phyloP scores from a whole-genome alignment of 2,113 vertebrate species.

The Pogonocichla stellata region DNA sequence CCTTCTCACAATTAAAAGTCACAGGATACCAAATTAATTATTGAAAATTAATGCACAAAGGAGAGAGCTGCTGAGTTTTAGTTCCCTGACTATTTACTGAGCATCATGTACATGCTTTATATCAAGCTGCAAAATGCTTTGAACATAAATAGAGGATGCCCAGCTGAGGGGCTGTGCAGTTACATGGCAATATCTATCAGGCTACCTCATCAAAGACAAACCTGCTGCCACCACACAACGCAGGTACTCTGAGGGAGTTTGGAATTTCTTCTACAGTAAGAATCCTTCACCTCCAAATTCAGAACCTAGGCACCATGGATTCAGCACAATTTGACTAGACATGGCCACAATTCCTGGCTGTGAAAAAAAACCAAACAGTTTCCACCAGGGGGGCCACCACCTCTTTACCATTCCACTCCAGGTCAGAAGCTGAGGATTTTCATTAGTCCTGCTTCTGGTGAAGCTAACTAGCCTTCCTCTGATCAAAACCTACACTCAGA shows the following conservation, averaged over 20 bases:
- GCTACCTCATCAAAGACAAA: neutral
- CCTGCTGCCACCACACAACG: neutral
- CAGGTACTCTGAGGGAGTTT: rapidly evolving
- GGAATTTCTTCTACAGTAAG: neutral
- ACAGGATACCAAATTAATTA: conserved; percentile 8
- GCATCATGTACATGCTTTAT: neutral
- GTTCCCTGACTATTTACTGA: neutral
- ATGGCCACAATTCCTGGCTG: neutral
- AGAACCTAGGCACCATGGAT: neutral
- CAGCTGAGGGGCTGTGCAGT: neutral
- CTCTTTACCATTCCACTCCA: neutral
- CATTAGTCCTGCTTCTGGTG: neutral
- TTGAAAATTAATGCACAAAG: neutral
- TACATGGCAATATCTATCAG: neutral
- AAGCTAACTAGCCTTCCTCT: neutral
- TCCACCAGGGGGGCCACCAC: rapidly evolving
- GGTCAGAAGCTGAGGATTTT: neutral
- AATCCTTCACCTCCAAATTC: neutral
- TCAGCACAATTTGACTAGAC: neutral
- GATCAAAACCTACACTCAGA: neutral
- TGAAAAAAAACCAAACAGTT: neutral
- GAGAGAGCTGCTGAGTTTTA: neutral
- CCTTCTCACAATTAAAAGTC: neutral
- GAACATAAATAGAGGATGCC: neutral
- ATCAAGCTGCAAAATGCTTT: neutral